Base-by-base conservation (phyloP, 2,888 invertebrate species). In the Polyploca ridens region DNA sequence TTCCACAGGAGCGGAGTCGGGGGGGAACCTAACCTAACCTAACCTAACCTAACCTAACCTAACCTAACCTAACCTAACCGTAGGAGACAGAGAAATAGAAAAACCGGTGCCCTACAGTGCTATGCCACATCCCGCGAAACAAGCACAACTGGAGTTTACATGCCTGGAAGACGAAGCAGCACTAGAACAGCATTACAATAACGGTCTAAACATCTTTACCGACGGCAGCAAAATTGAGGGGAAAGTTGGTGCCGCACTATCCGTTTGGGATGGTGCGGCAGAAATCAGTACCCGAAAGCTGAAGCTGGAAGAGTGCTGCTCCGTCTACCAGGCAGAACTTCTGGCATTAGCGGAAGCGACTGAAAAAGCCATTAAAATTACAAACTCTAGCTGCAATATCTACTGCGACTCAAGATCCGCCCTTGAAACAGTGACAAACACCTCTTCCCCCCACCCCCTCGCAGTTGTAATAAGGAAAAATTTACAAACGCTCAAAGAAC, bases 211-310 rank as follows among this genome's bases (percentile, higher is more conserved):
- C 7, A 62, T 72, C 4, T 75, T 64, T 33, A 73, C 71, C 0
- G 73, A 75, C 46, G 72, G 72, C 6, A 72, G 73, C 33, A 73
- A 75, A 57, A 64, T 69, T 0, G 68, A 68, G 4, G 68, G 65
- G 1, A 69, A 64, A 59, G 71, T 71, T 0, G 74, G 71, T 13
- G 72, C 71, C 0, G 73, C 72, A 13, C 38, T 69, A 0, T 64
- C 73, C 1, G 64, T 63, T 59, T 73, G 68, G 69, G 57, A 66
- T 27, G 63, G 5, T 68, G 65, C 0, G 16, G 8, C 7, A 72
- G 73, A 46, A 41, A 1, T 60, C 72, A 16, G 64, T 67, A 19
- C 46, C 59, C 0, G 11, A 41, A 41, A 41, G 58, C 11, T 27
- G 27, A 27, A 27, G 27, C 27, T 27, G 27, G 27, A 27, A 2